Percentiles rank a stretch among this genome's conserved stretches.
phyloP scores from a whole-genome alignment of 1,140 invertebrate species.

The Conus ventricosus region DNA sequence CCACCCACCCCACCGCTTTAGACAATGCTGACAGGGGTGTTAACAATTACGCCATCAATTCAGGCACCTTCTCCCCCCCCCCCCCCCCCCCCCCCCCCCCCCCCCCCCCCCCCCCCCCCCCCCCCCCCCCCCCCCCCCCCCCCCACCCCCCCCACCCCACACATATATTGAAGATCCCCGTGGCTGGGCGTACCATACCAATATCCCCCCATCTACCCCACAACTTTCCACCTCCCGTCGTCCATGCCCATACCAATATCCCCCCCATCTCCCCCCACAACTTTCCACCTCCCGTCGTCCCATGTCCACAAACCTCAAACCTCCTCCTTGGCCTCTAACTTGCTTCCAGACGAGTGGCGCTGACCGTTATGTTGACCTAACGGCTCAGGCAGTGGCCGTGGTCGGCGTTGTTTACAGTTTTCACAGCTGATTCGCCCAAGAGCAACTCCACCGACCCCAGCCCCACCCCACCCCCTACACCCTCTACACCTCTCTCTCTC shows the following conservation, averaged over 20 bases:
- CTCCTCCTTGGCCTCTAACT: background rate
- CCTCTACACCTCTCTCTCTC: background rate
- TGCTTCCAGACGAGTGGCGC: background rate
- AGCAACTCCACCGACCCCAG: background rate
- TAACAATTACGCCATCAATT: too few relatives aligned
- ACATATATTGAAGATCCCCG: too few relatives aligned
- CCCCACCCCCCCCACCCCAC: too few relatives aligned
- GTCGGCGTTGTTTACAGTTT: slow-evolving; percentile 2
- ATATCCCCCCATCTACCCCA: too few relatives aligned
- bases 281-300: background rate
- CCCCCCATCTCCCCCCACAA: background rate
- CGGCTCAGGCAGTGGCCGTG: background rate
- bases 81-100: too few relatives aligned
- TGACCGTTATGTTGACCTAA: slow-evolving; percentile 13
- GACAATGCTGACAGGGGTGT: too few relatives aligned
- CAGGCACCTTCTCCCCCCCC: too few relatives aligned
- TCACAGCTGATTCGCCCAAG: slow-evolving; percentile 10
- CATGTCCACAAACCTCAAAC: background rate
- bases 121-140: too few relatives aligned
- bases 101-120: too few relatives aligned
- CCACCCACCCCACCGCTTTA: too few relatives aligned
- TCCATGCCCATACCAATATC: background rate
- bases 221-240: background rate
- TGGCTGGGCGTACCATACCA: too few relatives aligned
- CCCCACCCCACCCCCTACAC: background rate